Conservation (phyloP, 2,888 invertebrate genomes). For the Lasioglossum villosulum region DNA sequence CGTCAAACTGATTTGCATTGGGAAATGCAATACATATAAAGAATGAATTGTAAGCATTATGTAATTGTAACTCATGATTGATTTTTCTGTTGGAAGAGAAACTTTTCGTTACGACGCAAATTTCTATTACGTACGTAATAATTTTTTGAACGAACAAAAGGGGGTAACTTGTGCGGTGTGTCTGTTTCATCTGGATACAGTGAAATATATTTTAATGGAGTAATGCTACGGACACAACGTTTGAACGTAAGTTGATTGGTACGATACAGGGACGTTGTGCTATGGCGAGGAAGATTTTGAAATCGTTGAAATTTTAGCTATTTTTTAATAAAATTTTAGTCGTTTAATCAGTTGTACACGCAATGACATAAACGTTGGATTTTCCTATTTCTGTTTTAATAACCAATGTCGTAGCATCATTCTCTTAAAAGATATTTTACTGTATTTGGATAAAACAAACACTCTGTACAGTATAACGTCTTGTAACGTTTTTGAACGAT, state of each 20-base stretch:
- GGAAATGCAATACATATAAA: conserved; percentile 38
- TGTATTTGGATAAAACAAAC: not conserved
- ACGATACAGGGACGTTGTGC: not conserved
- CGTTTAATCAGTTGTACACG: not conserved
- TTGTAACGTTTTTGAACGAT: conserved; percentile 55
- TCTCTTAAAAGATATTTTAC: not conserved
- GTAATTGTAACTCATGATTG: conserved; percentile 26
- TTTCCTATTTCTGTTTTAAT: not conserved
- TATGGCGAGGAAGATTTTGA: too few species aligned
- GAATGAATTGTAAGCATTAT: conserved; percentile 19
- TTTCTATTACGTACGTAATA: conserved; percentile 53
- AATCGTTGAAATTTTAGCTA: not conserved
- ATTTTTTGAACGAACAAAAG: conserved; percentile 49
- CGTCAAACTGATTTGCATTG: conserved; percentile 51
- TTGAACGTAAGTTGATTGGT: not conserved
- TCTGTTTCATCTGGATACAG: not conserved
- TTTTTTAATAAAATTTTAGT: not conserved
- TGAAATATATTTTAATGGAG: not conserved
- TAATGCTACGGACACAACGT: not conserved
- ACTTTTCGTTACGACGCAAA: conserved; percentile 49
- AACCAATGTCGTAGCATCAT: not conserved
- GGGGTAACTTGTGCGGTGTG: conserved; percentile 49
- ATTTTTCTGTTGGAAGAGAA: conserved; percentile 34
- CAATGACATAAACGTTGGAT: not conserved
- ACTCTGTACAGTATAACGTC: conserved; percentile 41